Base-by-base conservation (phyloP, 2,888 invertebrate genomes). In the Habroteleia sp. region DNA sequence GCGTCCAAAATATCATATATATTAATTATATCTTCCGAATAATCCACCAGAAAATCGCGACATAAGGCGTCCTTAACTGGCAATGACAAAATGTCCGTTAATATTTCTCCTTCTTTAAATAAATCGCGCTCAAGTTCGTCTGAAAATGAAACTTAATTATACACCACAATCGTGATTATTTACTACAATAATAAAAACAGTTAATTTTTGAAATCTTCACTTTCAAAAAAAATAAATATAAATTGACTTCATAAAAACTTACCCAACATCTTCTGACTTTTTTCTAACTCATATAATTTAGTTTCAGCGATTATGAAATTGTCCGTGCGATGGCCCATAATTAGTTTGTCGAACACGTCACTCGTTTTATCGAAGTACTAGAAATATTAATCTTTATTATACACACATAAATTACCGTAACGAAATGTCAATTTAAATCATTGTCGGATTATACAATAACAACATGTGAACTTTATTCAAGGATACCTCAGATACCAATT, bases 41-140 rank as follows among this genome's bases (percentile, higher is more conserved):
- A 94, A 89, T 95, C 91, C 80, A 94, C 91, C 76, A 91, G 91
- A 78, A 93, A 89, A 83, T 93, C 93, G 79, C 93, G 91, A 44
- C 94, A 94, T 73, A 93, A 89, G 0, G 94, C 93, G 87, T 95
- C 94, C 89, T 94, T 94, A 74, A 95, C 92, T 5, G 94, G 94
- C 91, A 94, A 93, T 31, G 94, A 93, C 79, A 95, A 90, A 88
- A 94, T 92, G 84, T 94, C 94, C 68, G 94, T 92, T 52, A 95
- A 89, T 85, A 93, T 94, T 86, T 95, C 94, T 5, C 95, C 95
- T 89, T 94, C 94, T 82, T 92, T 91, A 56, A 93, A 90, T 76
- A 94, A 89, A 83, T 94, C 93, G 73, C 91, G 90, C 86, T 93
- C 93, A 77, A 94, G 89, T 58, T 89, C 89, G 83, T 92, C 95